These are phyloP conservation scores for Nemurella pictetii DNA, from an alignment of 2,888 invertebrate species.

Conservation along the genomic window DNA sequence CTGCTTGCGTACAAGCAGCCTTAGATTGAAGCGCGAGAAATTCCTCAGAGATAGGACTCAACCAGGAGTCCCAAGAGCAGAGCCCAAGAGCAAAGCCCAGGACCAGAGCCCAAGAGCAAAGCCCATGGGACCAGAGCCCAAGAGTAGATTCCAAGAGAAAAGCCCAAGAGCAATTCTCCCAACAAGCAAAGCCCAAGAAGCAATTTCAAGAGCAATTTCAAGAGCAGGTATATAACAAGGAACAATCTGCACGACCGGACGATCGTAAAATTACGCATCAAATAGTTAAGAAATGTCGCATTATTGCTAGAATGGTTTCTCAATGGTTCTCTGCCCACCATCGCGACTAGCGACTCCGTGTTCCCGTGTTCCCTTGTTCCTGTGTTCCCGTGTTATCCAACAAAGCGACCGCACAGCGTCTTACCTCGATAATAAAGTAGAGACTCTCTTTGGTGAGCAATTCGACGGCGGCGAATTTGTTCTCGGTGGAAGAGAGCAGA, in stretches of 20 bases:
- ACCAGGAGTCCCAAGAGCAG: background rate
- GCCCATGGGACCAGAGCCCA: too few species aligned
- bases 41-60: background rate
- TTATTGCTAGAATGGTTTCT: background rate
- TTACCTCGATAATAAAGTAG: constrained; percentile 53
- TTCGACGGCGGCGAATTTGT: constrained; percentile 50
- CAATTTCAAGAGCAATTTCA: too few species aligned
- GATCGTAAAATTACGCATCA: background rate
- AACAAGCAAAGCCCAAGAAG: too few species aligned
- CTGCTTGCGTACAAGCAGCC: background rate
- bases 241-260: background rate
- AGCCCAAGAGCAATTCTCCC: too few species aligned
- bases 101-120: too few species aligned
- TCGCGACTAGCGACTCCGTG: too few species aligned
- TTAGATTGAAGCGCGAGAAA: background rate
- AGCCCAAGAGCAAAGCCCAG: too few species aligned
- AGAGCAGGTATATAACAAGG: too few species aligned
- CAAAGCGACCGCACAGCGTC: background rate
- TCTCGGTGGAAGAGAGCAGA: constrained; percentile 47
- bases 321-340: too few species aligned
- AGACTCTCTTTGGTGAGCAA: constrained; percentile 51
- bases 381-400: too few species aligned
- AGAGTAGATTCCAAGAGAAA: too few species aligned
- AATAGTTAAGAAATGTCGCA: background rate
- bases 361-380: too few species aligned